These are phyloP conservation scores for Aspidiotus rigidus DNA, from an alignment of 2,888 invertebrate species.

Conservation along the genomic window DNA sequence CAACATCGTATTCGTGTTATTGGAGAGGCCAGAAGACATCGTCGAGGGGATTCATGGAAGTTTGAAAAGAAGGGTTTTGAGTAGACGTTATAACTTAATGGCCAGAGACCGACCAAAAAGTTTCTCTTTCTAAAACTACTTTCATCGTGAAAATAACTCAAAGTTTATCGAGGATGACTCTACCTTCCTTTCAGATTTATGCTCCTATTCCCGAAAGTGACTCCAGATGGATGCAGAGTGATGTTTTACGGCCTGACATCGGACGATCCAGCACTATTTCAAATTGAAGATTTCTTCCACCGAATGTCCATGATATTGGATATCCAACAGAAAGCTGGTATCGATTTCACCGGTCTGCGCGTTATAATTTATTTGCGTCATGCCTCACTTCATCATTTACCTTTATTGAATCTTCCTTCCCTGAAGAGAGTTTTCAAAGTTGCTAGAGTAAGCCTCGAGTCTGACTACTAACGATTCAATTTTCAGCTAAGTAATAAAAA, in stretches of 20 bases:
- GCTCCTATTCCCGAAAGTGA: conserved; percentile 38
- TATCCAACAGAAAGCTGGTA: conserved; percentile 37
- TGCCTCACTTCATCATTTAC: conserved; percentile 37
- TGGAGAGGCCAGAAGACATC: too few species aligned
- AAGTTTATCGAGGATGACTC: neutral
- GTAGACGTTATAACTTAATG: too few species aligned
- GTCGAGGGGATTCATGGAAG: too few species aligned
- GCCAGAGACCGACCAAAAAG: neutral
- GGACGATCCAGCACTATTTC: conserved; percentile 36
- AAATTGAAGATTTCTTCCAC: conserved; percentile 35
- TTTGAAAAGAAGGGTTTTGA: too few species aligned
- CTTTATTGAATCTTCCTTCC: conserved; percentile 37
- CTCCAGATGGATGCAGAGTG: conserved; percentile 37
- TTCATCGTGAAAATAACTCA: conserved; percentile 4
- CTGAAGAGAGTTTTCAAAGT: conserved; percentile 38
- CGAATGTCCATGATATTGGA: conserved; percentile 38
- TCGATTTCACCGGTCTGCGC: conserved; percentile 39
- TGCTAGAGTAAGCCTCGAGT: conserved; percentile 38
- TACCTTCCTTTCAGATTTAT: conserved; percentile 36
- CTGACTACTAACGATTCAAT: neutral
- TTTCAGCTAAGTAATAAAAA: neutral
- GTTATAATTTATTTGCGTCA: conserved; percentile 38
- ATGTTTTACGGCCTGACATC: conserved; percentile 37
- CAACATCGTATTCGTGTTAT: too few species aligned
- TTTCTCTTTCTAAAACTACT: neutral